Conservation (phyloP, 2,888 invertebrate species). For the Tetheella fluctuosa region DNA sequence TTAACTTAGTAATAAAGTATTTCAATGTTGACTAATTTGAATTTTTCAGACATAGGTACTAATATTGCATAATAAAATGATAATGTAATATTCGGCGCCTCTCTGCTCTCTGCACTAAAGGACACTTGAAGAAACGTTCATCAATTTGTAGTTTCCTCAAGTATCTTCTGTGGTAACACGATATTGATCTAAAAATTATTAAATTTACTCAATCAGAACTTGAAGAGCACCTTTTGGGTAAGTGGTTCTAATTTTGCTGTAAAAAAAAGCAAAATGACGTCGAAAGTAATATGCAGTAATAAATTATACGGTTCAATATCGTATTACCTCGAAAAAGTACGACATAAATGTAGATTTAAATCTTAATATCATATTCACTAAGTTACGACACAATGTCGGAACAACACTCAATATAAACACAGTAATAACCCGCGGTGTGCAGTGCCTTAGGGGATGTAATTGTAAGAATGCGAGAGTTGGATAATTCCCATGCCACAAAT, state of each 20-base stretch:
- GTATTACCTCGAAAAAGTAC: neutral
- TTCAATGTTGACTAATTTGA: no score
- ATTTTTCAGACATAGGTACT: no score
- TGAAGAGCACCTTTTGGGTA: neutral
- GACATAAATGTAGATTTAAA: neutral
- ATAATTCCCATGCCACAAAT: no score
- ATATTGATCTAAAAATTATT: neutral
- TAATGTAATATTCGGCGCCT: no score
- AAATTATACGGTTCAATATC: neutral
- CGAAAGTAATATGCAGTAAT: neutral
- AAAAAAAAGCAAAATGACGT: neutral
- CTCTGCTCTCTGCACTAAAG: slow-evolving; percentile 1
- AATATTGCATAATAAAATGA: no score
- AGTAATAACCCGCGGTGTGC: neutral
- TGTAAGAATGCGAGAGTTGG: no score
- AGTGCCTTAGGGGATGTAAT: neutral
- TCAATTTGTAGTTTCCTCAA: neutral
- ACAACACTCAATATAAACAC: neutral
- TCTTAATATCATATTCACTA: neutral
- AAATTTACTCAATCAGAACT: neutral
- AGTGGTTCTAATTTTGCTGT: neutral
- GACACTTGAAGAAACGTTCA: slow-evolving; percentile 3
- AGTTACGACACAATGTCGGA: neutral
- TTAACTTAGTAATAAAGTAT: no score
- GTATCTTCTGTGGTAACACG: neutral